Evolutionary conservation across 2,113 vertebrate genomes (phyloP).

Genomic region (Cygnus atratus): DNA sequence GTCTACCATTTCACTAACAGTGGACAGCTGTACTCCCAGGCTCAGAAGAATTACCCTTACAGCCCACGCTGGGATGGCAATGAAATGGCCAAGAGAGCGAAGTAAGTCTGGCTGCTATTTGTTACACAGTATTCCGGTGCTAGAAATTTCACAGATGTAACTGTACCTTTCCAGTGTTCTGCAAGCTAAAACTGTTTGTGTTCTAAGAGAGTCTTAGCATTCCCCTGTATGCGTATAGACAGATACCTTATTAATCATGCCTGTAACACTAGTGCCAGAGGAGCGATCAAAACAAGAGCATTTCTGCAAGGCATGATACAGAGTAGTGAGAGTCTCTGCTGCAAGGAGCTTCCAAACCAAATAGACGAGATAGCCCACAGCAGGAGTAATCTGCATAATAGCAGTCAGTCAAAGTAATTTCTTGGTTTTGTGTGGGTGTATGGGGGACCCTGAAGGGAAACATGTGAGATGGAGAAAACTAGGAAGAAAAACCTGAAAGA

Average conservation of each 20-base stretch:
- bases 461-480: neutral
- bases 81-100: slow-evolving; percentile 99
- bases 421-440: neutral
- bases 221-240: neutral
- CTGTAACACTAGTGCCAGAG: neutral
- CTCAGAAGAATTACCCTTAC: slow-evolving; percentile 97
- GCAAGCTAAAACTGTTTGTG: neutral
- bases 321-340: neutral
- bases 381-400: slow-evolving; percentile 3
- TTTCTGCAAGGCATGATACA: neutral
- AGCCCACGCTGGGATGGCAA: slow-evolving; percentile 99
- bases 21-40: slow-evolving; percentile 95
- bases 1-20: slow-evolving; percentile 98
- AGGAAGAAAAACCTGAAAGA: slow-evolving; percentile 43
- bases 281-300: neutral
- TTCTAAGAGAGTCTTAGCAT: neutral
- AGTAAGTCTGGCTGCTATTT: slow-evolving; percentile 81
- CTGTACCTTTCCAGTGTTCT: neutral
- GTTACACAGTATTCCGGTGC: neutral
- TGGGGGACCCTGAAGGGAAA: slow-evolving; percentile 1
- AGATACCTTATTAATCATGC: neutral
- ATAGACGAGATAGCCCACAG: neutral
- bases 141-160: neutral
- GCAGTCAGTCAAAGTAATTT: slow-evolving; percentile 4
- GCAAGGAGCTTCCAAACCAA: neutral